phyloP scores from a whole-genome alignment of 2,797 vertebrate genomes.

The Schizothorax lantsangensis region DNA sequence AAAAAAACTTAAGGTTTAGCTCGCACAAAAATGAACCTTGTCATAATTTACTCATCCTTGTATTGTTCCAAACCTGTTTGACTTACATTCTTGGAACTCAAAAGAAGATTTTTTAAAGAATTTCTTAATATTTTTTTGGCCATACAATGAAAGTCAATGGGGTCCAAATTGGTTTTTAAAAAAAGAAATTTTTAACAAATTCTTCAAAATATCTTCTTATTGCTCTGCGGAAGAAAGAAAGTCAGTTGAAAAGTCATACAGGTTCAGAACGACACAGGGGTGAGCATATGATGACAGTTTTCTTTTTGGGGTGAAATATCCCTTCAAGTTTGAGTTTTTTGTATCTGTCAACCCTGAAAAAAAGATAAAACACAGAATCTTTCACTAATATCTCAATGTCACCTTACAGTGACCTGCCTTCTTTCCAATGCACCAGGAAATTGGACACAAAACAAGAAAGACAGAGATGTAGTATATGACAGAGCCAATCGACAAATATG shows the following conservation, averaged over 20 bases:
- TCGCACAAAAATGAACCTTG: background rate
- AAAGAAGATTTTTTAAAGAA: background rate
- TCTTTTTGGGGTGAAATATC: background rate
- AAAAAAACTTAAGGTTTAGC: background rate
- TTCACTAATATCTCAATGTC: constrained; percentile 20
- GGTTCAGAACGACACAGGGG: background rate
- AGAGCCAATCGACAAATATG: constrained; percentile 49
- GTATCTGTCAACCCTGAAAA: background rate
- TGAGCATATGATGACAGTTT: background rate
- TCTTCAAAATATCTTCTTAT: background rate
- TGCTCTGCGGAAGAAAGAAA: background rate
- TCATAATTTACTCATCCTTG: background rate
- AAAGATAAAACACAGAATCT: background rate
- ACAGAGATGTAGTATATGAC: constrained; percentile 44
- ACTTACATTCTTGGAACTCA: background rate
- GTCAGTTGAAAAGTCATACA: background rate
- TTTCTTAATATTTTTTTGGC: background rate
- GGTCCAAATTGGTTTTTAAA: background rate
- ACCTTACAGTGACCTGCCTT: background rate
- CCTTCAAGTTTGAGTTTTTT: background rate
- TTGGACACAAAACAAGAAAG: constrained; percentile 63
- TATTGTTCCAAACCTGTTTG: background rate
- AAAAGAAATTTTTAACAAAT: too few species aligned
- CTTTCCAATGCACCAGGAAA: constrained; percentile 33
- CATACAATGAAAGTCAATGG: background rate